Evolutionary conservation across 1,140 invertebrate genomes (phyloP).

Genomic region (Eurytemora carolleeae): DNA sequence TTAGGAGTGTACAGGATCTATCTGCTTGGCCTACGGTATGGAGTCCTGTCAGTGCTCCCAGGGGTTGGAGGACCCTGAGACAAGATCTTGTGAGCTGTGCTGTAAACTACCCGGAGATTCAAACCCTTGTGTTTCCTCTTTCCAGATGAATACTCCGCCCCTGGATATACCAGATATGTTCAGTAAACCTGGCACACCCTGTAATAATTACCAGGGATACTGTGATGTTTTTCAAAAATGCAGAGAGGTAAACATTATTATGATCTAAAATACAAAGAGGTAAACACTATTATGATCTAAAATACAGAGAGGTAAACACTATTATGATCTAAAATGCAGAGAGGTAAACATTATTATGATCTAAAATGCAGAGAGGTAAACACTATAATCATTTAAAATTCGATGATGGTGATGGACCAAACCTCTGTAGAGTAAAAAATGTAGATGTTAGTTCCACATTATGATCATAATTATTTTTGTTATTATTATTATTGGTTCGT

Average conservation of each 20-base stretch:
- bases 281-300: too few relatives aligned
- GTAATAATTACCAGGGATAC: conserved; percentile 96
- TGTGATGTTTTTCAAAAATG: conserved; percentile 98
- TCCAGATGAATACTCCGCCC: conserved; percentile 65
- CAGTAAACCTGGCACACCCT: conserved; percentile 82
- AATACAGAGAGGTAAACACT: conserved; percentile 70
- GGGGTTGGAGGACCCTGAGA: conserved; percentile 46
- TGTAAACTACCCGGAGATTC: conserved; percentile 46
- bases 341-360: too few relatives aligned
- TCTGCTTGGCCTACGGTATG: conserved; percentile 74
- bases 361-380: conserved; percentile 76
- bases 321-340: too few relatives aligned
- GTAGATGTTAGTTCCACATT: too few relatives aligned
- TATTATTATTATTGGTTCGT: too few relatives aligned
- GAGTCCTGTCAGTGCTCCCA: conserved; percentile 73
- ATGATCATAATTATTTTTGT: too few relatives aligned
- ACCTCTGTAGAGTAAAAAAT: too few relatives aligned
- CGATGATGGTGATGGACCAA: too few relatives aligned
- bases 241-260: conserved; percentile 57
- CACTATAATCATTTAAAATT: too few relatives aligned
- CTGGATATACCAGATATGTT: conserved; percentile 79
- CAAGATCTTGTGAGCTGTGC: conserved; percentile 70
- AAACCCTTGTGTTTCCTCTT: conserved; percentile 40
- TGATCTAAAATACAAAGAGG: too few relatives aligned
- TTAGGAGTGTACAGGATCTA: conserved; percentile 73